Evolutionary conservation across 2,113 vertebrate species (phyloP), one percentile per base, ranked within the genome.

Genomic region (Edolisoma coerulescens): DNA sequence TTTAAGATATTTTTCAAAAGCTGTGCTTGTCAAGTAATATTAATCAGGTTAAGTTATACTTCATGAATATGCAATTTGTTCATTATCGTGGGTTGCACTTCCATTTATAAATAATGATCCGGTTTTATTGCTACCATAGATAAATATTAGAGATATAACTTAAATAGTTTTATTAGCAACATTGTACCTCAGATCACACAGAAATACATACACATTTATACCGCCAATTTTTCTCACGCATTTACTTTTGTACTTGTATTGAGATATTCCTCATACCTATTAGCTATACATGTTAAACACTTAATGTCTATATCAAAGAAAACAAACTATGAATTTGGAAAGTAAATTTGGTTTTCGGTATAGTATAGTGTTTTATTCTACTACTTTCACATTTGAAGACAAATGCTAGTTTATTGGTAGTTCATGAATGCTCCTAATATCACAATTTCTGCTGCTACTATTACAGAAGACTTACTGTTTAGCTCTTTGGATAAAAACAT

Each of bases 51-150:
- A 94, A 95, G 60, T 90, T 93, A 76, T 83, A 26, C 13, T 78
- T 95, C 76, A 96, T 96, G n/a, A 95, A 96, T 96, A 94, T 85
- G 18, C 39, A 96, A 85, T 39, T 50, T 95, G 27, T 75, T 97
- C 64, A 93, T 95, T 90, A 92, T 76, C 11, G 4, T n/a, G 30
- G 49, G 6, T 87, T 89, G 49, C 39, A 67, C 45, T 95, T 85
- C 41, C 30, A 63, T 80, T 94, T 93, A 90, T 77, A 95, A 94
- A 52, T 85, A 93, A 96, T 74, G 41, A 83, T 82, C 9, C 0
- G 0, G 0, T 73, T 96, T 94, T 94, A 93, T 90, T 93, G 11
- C 67, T 59, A 70, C 23, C 13, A 79, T 80, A 71, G 52, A 89
- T 83, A 93, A 90, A 93, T 84, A 87, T 63, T 68, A 88, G 27